Percentiles rank a stretch among this genome's conserved stretches.
Evolutionary conservation across 2,797 vertebrate species (phyloP).

Genomic region (Pitangus sulphuratus): DNA sequence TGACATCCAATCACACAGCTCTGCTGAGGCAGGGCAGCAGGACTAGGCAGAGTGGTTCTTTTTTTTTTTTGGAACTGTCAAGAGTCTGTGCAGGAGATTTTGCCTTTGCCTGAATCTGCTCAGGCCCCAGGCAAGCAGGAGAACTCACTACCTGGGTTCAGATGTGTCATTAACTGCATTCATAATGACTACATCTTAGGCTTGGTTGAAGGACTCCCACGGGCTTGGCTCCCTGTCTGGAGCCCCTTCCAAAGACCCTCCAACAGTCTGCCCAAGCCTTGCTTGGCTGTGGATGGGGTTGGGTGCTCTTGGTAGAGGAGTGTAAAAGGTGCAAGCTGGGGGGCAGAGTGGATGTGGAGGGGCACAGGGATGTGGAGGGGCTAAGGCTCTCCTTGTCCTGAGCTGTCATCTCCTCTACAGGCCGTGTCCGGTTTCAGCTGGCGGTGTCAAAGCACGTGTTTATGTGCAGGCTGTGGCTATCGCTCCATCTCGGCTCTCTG

Average conservation of each 20-base stretch:
- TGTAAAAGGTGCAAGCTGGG: not conserved
- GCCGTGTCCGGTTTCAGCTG: constrained; percentile 1
- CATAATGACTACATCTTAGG: not conserved
- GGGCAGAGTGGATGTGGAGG: not conserved
- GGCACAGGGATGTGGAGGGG: not conserved
- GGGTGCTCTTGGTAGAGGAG: not conserved
- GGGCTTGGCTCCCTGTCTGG: not conserved
- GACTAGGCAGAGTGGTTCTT: not conserved
- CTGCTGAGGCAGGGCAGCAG: not conserved
- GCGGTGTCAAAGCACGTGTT: not conserved
- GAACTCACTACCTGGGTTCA: not conserved
- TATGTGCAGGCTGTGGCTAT: constrained; percentile 49
- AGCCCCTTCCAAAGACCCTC: not conserved
- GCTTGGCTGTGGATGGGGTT: not conserved
- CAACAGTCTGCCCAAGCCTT: not conserved
- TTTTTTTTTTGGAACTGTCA: not conserved
- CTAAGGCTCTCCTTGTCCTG: not conserved
- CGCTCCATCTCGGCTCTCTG: constrained; percentile 17
- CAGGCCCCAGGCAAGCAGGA: not conserved
- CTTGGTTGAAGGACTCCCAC: not conserved
- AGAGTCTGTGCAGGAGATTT: not conserved
- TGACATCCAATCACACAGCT: accelerated
- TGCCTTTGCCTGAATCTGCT: not conserved
- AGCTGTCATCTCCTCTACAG: not conserved
- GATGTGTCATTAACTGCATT: not conserved